Conservation (phyloP, 1,140 invertebrate species). For the Samia ricini region DNA sequence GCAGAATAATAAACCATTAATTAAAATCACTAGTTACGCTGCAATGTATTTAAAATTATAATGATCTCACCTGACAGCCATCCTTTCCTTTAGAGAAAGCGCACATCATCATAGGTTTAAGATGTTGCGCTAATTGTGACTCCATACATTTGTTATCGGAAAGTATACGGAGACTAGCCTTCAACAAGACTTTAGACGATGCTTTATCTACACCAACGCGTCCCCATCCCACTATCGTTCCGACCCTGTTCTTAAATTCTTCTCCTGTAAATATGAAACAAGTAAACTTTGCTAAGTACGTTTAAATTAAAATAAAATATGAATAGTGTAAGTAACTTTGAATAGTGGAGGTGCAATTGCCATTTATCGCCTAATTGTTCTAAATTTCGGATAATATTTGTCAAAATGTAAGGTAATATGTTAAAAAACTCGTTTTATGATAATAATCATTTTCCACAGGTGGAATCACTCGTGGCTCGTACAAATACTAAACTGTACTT, state of each 20-base stretch:
- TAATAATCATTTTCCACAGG: too few relatives aligned
- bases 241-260: slow-evolving; percentile 72
- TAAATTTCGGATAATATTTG: too few relatives aligned
- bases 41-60: background rate
- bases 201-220: slow-evolving; percentile 65
- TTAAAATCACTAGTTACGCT: background rate
- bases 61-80: slow-evolving; percentile 73
- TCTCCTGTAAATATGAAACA: slow-evolving; percentile 36
- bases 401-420: too few relatives aligned
- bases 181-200: slow-evolving; percentile 75
- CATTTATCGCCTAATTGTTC: too few relatives aligned
- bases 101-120: slow-evolving; percentile 76
- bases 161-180: slow-evolving; percentile 75
- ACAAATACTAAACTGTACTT: too few relatives aligned
- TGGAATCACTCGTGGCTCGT: too few relatives aligned
- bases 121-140: slow-evolving; percentile 61
- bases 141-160: slow-evolving; percentile 55
- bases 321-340: too few relatives aligned
- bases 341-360: too few relatives aligned
- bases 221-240: slow-evolving; percentile 83
- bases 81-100: slow-evolving; percentile 74
- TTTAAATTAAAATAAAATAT: too few relatives aligned
- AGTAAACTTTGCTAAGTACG: too few relatives aligned
- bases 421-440: too few relatives aligned
- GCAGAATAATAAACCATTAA: background rate